These are phyloP conservation scores for Pogonognathellus flavescens DNA, from an alignment of 1,140 invertebrate genomes.

Conservation along the genomic window DNA sequence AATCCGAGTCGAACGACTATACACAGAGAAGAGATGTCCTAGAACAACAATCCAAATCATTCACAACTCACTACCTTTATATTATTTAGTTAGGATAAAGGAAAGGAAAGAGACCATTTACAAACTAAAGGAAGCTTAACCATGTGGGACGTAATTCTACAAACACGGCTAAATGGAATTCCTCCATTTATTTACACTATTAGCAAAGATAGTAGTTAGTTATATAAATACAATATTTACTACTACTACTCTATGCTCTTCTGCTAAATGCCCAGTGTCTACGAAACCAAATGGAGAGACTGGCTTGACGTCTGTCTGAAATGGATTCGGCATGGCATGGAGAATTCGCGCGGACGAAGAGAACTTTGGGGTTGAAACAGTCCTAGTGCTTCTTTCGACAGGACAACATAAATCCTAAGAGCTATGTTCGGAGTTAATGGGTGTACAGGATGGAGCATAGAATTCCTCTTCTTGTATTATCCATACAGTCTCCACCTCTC, in stretches of 20 bases:
- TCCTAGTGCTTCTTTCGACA: constrained; percentile 21
- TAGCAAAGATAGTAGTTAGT: background rate
- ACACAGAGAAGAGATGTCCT: background rate
- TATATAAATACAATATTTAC: no score
- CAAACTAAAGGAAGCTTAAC: background rate
- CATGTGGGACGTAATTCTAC: constrained; percentile 6
- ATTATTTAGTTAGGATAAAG: background rate
- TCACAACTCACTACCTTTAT: constrained; percentile 40
- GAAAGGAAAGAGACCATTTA: background rate
- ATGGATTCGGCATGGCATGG: background rate
- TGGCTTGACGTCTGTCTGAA: no score
- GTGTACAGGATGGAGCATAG: constrained; percentile 22
- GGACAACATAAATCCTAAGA: constrained; percentile 43
- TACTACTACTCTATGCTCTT: background rate
- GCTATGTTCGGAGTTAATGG: background rate
- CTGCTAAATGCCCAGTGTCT: background rate
- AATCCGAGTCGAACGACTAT: constrained; percentile 17
- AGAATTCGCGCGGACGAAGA: background rate
- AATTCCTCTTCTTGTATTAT: background rate
- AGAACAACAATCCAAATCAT: constrained; percentile 18
- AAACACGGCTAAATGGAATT: constrained; percentile 17
- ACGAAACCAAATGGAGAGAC: background rate
- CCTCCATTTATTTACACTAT: constrained; percentile 9
- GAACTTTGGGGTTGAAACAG: background rate
- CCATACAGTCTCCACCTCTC: background rate